These are phyloP conservation scores for Melopsittacus undulatus DNA, from an alignment of 2,797 vertebrate species.

Conservation along the genomic window DNA sequence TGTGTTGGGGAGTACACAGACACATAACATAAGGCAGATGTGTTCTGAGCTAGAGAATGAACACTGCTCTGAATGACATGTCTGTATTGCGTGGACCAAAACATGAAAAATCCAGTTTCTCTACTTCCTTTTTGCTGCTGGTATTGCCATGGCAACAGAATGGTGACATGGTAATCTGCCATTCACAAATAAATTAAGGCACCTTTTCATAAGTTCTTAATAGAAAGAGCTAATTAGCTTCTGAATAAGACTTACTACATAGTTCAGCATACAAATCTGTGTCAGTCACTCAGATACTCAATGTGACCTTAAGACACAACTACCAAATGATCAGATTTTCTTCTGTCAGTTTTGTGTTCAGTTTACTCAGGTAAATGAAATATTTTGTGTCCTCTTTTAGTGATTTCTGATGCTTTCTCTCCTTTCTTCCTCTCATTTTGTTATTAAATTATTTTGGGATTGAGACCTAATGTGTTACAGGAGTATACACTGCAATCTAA, in stretches of 20 bases:
- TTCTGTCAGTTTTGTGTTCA: not conserved
- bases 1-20: not conserved
- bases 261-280: not conserved
- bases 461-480: not conserved
- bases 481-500: not conserved
- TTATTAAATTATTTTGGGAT: not conserved
- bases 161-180: not conserved
- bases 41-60: not conserved
- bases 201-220: not conserved
- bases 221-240: not conserved
- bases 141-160: conserved; percentile 10
- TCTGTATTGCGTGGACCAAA: not conserved
- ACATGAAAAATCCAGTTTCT: not conserved
- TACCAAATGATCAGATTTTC: not conserved
- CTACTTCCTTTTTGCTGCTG: not conserved
- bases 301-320: not conserved
- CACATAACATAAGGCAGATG: not conserved
- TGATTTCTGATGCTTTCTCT: not conserved
- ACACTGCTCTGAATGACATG: not conserved
- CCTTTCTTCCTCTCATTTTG: not conserved
- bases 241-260: not conserved
- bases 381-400: not conserved
- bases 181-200: not conserved
- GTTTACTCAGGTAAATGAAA: not conserved
- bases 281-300: not conserved